Conservation (phyloP, 2,113 vertebrate genomes). For the Vimba vimba region DNA sequence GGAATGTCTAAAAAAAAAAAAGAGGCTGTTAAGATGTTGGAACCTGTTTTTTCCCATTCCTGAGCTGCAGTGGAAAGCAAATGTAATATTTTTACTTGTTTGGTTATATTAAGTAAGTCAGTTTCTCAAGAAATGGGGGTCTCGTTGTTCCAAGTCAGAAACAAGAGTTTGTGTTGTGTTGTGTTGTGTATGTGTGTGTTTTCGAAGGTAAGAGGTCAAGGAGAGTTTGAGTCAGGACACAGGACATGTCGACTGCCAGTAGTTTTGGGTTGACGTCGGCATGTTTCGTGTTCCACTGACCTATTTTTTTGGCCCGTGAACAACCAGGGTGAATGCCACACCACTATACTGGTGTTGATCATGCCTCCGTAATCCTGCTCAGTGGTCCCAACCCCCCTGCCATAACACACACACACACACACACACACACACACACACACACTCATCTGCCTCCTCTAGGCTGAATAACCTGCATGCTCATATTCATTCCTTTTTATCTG, state of each 20-base stretch:
- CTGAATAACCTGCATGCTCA: not conserved
- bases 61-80: not conserved
- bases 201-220: not conserved
- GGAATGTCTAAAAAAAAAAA: not conserved
- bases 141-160: not conserved
- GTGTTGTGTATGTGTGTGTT: conserved; percentile 19
- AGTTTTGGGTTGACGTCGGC: conserved; percentile 53
- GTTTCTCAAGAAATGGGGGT: not conserved
- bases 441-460: not conserved
- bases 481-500: not conserved
- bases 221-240: conserved; percentile 50
- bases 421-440: not conserved
- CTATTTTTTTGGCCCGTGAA: conserved; percentile 73
- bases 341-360: conserved; percentile 71
- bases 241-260: conserved; percentile 9
- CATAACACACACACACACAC: conserved; percentile 50
- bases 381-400: conserved; percentile 25
- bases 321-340: conserved; percentile 68
- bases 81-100: no score
- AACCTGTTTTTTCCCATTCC: not conserved
- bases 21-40: not conserved
- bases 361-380: conserved; percentile 71
- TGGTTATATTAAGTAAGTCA: not conserved
- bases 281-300: conserved; percentile 80
- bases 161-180: not conserved